Conservation (phyloP, 2,113 vertebrate species). For the Neolamprologus cancellatus region DNA sequence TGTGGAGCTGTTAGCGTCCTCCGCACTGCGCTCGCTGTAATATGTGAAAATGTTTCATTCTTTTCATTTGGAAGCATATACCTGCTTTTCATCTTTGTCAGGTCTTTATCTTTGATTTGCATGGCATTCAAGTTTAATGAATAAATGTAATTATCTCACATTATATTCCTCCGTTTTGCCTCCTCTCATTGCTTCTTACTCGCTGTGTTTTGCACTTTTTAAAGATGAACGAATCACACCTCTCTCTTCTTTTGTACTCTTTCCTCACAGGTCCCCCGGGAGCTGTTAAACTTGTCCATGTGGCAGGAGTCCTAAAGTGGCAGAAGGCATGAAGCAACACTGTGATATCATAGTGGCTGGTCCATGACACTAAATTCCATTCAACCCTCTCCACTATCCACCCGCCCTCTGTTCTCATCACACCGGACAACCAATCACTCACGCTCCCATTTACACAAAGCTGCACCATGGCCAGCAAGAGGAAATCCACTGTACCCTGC, state of each 20-base stretch:
- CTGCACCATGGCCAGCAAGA: constrained; percentile 90
- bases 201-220: background rate
- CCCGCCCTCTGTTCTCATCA: constrained; percentile 58
- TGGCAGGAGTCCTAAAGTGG: constrained; percentile 61
- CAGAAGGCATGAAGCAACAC: constrained; percentile 61
- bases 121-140: background rate
- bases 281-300: constrained; percentile 63
- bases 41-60: constrained; percentile 14
- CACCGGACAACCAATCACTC: constrained; percentile 48
- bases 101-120: background rate
- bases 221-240: background rate
- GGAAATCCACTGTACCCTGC: constrained; percentile 95
- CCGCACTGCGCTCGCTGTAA: background rate
- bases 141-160: background rate
- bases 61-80: background rate
- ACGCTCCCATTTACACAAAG: constrained; percentile 41
- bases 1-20: background rate
- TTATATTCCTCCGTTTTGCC: background rate
- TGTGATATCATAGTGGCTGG: constrained; percentile 69
- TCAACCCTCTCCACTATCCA: constrained; percentile 60
- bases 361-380: constrained; percentile 66
- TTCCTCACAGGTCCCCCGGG: constrained; percentile 50
- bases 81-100: background rate
- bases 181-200: background rate
- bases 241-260: background rate